phyloP scores from a whole-genome alignment of 2,797 vertebrate genomes.

The Vultur gryphus region DNA sequence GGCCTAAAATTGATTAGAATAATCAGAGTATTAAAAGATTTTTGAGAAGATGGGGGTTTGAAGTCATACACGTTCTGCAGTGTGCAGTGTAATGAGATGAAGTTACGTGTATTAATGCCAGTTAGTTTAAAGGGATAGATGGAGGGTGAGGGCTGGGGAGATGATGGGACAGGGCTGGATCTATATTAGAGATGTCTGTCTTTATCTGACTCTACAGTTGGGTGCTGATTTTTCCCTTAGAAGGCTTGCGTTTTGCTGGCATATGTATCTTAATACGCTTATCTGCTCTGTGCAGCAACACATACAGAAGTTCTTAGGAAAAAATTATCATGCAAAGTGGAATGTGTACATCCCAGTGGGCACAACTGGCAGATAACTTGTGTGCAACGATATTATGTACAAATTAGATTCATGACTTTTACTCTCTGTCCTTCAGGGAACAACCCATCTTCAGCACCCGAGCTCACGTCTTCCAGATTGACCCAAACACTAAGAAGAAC shows the following conservation, averaged over 20 bases:
- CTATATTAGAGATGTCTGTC: not conserved
- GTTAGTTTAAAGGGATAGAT: not conserved
- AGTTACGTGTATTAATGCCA: not conserved
- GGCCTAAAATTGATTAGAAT: not conserved
- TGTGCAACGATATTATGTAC: constrained; percentile 63
- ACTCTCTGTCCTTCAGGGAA: constrained; percentile 86
- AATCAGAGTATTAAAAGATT: not conserved
- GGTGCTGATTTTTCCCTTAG: not conserved
- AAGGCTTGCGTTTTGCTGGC: not conserved
- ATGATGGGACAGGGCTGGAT: not conserved
- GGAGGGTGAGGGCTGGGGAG: not conserved
- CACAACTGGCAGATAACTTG: not conserved
- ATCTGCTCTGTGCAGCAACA: not conserved
- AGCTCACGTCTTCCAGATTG: constrained; percentile 99
- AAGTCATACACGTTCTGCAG: not conserved
- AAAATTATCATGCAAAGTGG: not conserved
- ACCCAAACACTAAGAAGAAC: constrained; percentile 99
- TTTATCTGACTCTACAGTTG: not conserved
- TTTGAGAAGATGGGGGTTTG: not conserved
- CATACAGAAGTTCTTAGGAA: not conserved
- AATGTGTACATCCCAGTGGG: not conserved
- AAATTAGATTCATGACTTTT: constrained; percentile 80
- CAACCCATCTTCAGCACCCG: constrained; percentile 98
- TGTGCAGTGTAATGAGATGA: not conserved
- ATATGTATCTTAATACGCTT: not conserved